phyloP scores from a whole-genome alignment of 2,797 vertebrate species.

The Staurois parvus region DNA sequence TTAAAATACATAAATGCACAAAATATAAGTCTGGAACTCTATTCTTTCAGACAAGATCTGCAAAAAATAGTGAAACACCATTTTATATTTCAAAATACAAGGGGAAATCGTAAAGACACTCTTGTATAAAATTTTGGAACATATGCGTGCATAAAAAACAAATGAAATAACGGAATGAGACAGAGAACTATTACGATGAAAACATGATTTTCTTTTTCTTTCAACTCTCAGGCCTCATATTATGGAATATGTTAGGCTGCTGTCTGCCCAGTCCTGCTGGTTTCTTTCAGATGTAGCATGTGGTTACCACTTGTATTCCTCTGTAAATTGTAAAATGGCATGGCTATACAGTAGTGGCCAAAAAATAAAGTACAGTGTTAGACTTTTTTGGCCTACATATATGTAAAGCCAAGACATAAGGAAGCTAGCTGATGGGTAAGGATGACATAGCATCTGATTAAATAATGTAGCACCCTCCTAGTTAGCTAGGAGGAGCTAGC shows the following conservation, averaged over 20 bases:
- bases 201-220: constrained; percentile 25
- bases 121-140: constrained; percentile 29
- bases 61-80: constrained; percentile 25
- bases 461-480: too few species aligned
- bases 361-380: constrained; percentile 8
- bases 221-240: constrained; percentile 28
- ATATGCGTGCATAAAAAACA: constrained; percentile 49
- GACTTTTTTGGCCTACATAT: neutral
- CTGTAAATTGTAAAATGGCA: constrained; percentile 14
- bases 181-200: constrained; percentile 23
- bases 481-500: too few species aligned
- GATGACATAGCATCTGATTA: too few species aligned
- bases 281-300: constrained; percentile 37
- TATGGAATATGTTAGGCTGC: constrained; percentile 25
- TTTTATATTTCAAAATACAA: constrained; percentile 10
- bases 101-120: constrained; percentile 8
- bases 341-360: constrained; percentile 3
- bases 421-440: too few species aligned
- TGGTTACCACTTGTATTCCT: constrained; percentile 42
- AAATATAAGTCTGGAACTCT: neutral
- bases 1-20: constrained; percentile 10
- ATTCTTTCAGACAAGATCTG: constrained; percentile 11
- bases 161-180: constrained; percentile 40
- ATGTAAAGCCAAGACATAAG: neutral
- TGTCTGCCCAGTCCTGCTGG: constrained; percentile 28